phyloP scores from a whole-genome alignment of 2,113 vertebrate genomes.

The Phrynosoma platyrhinos region DNA sequence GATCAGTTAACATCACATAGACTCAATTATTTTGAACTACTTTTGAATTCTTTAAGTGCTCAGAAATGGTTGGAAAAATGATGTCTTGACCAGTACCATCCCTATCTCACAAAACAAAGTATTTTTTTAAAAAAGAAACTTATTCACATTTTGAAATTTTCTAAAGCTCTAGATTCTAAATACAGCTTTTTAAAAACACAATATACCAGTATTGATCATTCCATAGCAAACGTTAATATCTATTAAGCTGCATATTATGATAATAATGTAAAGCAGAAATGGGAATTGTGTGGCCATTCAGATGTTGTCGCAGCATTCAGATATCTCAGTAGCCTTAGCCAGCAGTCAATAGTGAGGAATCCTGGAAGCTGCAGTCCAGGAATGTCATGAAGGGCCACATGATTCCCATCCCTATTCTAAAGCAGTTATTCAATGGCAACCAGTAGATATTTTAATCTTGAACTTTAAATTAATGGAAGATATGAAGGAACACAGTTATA shows the following conservation, averaged over 20 bases:
- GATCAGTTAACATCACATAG: background rate
- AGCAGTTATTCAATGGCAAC: background rate
- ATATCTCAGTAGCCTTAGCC: too few relatives aligned
- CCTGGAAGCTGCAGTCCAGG: too few relatives aligned
- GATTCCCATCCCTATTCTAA: background rate
- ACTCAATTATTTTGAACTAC: accelerated
- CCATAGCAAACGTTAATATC: background rate
- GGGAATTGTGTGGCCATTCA: too few relatives aligned
- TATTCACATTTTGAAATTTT: background rate
- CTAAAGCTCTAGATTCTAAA: background rate
- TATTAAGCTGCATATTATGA: background rate
- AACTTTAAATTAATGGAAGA: background rate
- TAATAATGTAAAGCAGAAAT: too few relatives aligned
- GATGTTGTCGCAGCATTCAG: too few relatives aligned
- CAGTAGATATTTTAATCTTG: background rate
- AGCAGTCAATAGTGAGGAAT: too few relatives aligned
- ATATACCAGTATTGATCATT: background rate
- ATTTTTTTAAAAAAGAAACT: background rate
- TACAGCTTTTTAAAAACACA: too few relatives aligned
- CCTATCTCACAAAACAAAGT: background rate
- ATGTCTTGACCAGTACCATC: background rate
- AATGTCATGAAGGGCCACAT: background rate
- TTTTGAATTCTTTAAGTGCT: background rate
- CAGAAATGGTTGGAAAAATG: background rate
- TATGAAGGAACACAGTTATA: background rate